These are phyloP conservation scores for Nebria ingens DNA, from an alignment of 1,140 invertebrate species.

Conservation along the genomic window DNA sequence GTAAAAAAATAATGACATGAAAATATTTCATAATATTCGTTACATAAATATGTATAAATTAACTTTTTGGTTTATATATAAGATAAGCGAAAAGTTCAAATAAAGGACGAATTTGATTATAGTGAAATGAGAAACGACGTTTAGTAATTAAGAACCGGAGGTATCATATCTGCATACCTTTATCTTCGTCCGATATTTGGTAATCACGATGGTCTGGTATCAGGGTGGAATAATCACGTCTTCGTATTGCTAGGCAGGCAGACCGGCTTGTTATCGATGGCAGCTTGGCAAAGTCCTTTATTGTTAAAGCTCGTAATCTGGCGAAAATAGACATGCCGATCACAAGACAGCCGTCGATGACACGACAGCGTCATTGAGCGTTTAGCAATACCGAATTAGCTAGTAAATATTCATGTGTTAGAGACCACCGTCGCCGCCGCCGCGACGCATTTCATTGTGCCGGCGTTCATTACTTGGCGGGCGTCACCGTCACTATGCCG, in stretches of 20 bases:
- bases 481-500: not conserved
- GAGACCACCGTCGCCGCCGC: not conserved
- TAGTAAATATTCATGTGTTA: slow-evolving; percentile 25
- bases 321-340: slow-evolving; percentile 3
- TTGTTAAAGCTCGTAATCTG: not conserved
- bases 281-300: not conserved
- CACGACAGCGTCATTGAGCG: slow-evolving; percentile 22
- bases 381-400: slow-evolving; percentile 24
- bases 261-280: not conserved
- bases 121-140: not conserved
- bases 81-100: no score
- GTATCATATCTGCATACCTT: not conserved
- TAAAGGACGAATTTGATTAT: no score
- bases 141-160: no score
- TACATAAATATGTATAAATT: no score
- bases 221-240: not conserved
- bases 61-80: no score
- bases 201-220: not conserved
- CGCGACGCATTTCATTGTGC: not conserved
- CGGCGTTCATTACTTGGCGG: not conserved
- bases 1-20: no score
- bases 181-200: not conserved
- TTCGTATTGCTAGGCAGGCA: not conserved
- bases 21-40: no score
- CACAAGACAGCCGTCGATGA: not conserved